Evolutionary conservation across 2,797 vertebrate species (phyloP), one percentile per base, ranked within the genome.

Genomic region (Helostoma temminkii): DNA sequence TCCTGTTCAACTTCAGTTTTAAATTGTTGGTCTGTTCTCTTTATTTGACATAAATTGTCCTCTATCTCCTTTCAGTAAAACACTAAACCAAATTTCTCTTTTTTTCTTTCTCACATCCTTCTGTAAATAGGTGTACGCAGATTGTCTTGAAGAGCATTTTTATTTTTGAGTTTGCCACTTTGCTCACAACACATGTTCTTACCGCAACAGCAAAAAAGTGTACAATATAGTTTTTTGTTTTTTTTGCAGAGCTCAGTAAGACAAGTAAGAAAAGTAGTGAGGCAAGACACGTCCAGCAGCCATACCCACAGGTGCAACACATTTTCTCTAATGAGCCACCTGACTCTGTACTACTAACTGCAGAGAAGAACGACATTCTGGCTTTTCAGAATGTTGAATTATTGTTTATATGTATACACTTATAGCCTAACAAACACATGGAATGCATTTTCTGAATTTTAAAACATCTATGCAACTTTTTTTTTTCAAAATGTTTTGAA

Each of bases 81-180:
- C 7, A 42, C 18, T 8, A 21, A 56, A 30, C 21, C 1, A 45
- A 11, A 61, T 25, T 22, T 39, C 34, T 25, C 46, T 12, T 4
- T 37, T 36, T 36, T 36, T 37, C 36, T 39, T 39, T 16, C 37
- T 39, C 37, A 39, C 37, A 39, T 16, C 48, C 59, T 36, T 54
- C n/a, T 25, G 37, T 60, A 48, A n/a, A 2, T 4, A 26, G 12
- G 46, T 6, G 12, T 16, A 22, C 43, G 8, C 36, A 24, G 16
- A 30, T 21, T 19, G 10, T 9, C 12, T 36, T 45, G 37, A 21
- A 19, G 18, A n/a, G 7, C 14, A 8, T 46, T 6, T 46, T 32
- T 28, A 6, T 37, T 37, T 45, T 16, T 15, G 6, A 8, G 10
- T 10, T 7, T 36, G 9, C 32, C 3, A 34, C 32, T 34, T 9